A percentile compares a stretch with the other conserved stretches of the same genome.
phyloP scores from a whole-genome alignment of 2,113 vertebrate genomes.

The Anser cygnoides region DNA sequence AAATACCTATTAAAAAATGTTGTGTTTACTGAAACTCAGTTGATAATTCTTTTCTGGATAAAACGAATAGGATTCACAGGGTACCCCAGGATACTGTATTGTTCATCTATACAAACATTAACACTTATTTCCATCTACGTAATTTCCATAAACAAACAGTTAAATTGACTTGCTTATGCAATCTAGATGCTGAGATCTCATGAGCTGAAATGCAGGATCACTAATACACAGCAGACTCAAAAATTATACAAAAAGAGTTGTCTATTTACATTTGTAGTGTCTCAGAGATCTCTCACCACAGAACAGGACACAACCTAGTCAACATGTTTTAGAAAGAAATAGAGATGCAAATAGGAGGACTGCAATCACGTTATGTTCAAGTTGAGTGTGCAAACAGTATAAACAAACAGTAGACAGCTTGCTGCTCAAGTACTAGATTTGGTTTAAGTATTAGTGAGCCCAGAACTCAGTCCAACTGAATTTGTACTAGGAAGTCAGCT shows the following conservation, averaged over 20 bases:
- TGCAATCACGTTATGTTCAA: not conserved
- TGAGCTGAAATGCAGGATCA: not conserved
- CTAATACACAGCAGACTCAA: not conserved
- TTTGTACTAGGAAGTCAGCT: not conserved
- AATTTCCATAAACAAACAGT: not conserved
- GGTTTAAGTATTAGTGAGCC: not conserved
- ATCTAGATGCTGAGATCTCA: not conserved
- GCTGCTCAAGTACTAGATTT: not conserved
- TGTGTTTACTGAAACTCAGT: not conserved
- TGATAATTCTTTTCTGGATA: slow-evolving; percentile 7
- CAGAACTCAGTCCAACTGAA: not conserved
- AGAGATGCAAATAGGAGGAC: not conserved
- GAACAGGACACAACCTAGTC: not conserved
- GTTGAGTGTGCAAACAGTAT: not conserved
- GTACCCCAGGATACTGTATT: not conserved
- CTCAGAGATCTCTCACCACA: not conserved
- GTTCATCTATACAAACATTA: not conserved
- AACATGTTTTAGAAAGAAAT: fast-evolving
- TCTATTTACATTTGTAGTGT: not conserved
- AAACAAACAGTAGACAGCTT: not conserved
- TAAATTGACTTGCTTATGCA: not conserved
- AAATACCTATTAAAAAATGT: slow-evolving; percentile 11
- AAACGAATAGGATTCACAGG: not conserved
- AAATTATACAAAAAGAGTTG: not conserved
- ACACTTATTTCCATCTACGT: not conserved